Evolutionary conservation across 2,797 vertebrate genomes (phyloP), one percentile per base, ranked within the genome.

Genomic region (Anas bahamensis): DNA sequence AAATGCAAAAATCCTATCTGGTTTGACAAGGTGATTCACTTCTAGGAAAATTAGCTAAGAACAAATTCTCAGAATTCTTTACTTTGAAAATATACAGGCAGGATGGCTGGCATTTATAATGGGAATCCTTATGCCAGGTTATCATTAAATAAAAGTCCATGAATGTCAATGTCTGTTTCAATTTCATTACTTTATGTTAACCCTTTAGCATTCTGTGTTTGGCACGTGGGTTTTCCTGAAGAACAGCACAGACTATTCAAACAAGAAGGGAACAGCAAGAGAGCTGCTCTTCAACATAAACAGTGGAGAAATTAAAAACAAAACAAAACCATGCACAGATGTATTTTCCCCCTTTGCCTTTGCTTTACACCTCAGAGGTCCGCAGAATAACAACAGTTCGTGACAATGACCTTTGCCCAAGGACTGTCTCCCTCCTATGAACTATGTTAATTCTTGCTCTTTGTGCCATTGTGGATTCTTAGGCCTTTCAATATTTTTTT

Each of bases 21-120:
- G 29, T 83, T 94, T 93, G 95, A 95, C 92, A 90, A 83, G 91
- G 83, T 86, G 88, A 88, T 84, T 93, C 66, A 28, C 74, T 75
- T 72, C 42, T 33, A 86, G 86, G 86, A 86, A 86, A 89, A 91
- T 86, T 31, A 75, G 46, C 73, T 72, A 13, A 7, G 3, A 63
- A 81, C 9, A 2, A 71, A 73, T 92, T 84, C 76, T 61, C 42
- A 3, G 69, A 73, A 56, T 64, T 55, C 52, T 93, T 77, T 76
- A 23, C 37, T 77, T 81, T 26, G 66, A 55, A 75, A 59, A 69
- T 13, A 48, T 24, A 53, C 65, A 86, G 77, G 42, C 50, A 81
- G 74, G 70, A 50, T 42, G 44, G 31, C 23, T 9, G 5, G 44
- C 6, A 17, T 77, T 46, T 81, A 21, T 39, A 41, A 79, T 16